Evolutionary conservation across 2,797 vertebrate species (phyloP), one percentile per base, ranked within the genome.

Genomic region (Chrosomus eos): DNA sequence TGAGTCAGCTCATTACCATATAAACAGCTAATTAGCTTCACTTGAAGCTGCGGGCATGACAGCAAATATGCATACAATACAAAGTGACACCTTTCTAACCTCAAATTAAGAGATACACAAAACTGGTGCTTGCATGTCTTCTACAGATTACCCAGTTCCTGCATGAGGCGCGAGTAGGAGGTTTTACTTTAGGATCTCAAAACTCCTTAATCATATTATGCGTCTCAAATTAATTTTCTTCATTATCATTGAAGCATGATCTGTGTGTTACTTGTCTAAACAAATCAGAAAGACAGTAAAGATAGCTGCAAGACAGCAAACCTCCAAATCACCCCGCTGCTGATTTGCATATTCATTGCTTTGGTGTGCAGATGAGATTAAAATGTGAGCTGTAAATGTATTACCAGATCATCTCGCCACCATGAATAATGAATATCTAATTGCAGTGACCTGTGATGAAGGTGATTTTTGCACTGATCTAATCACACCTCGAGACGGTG

Each of bases 371-470:
- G 90, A 94, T 92, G 93, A 93, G 92, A 95, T 95, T 94, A 94
- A 94, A 93, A 87, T 72, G 43, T 84, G 93, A 84, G 89, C 92
- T 91, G 91, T 92, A 93, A 95, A 94, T 93, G 93, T 87, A 87
- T 89, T 84, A 87, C 85, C 84, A 92, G 93, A 93, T 93, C 64
- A 94, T 95, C 93, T 93, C 88, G 88, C 90, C 87, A 2, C 84
- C 74, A 93, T 96, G 93, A 95, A 95, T 94, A 93, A 95, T 94
- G 90, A 90, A 94, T 92, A 88, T 83, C 79, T 70, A 90, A 94
- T 90, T 48, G 88, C 87, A 55, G 88, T 86, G 90, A 94, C 94
- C 93, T 93, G 92, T 55, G 68, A 89, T 93, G 93, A 94, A 94
- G 94, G 93, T 94, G 92, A 94, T 92, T 91, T 85, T 81, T 64